Percentiles rank a stretch among this genome's conserved stretches.
These are phyloP conservation scores for Enhydra lutris DNA, from an alignment of 2,113 vertebrate genomes.

Conservation along the genomic window DNA sequence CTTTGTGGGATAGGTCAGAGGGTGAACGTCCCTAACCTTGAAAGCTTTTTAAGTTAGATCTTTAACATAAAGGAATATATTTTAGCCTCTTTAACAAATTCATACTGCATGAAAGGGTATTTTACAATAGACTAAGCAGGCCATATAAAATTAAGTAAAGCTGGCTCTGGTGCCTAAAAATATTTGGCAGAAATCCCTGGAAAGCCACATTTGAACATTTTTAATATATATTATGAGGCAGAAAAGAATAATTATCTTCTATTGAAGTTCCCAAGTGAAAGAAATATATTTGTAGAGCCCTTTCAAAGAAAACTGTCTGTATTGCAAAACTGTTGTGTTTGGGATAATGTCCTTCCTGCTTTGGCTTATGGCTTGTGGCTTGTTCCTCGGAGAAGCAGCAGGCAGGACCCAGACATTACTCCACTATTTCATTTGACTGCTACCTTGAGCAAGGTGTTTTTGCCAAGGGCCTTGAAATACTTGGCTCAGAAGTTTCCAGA, in stretches of 20 bases:
- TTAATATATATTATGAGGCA: conserved; percentile 92
- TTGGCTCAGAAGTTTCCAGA: conserved; percentile 27
- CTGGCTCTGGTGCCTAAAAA: conserved; percentile 89
- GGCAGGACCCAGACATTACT: neutral
- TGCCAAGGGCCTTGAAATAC: neutral
- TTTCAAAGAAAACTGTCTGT: conserved; percentile 79
- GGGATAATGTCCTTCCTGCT: conserved; percentile 54
- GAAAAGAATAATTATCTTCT: conserved; percentile 92
- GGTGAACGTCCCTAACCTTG: neutral
- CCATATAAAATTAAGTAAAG: conserved; percentile 88
- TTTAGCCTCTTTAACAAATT: conserved; percentile 82
- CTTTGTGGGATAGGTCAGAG: conserved; percentile 63
- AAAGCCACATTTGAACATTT: conserved; percentile 92
- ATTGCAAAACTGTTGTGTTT: conserved; percentile 73
- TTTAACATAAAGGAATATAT: conserved; percentile 76
- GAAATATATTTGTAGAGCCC: conserved; percentile 77
- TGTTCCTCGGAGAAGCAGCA: neutral
- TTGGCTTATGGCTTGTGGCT: conserved; percentile 40
- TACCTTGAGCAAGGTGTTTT: conserved; percentile 51
- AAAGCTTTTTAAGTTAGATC: conserved; percentile 67
- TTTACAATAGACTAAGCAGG: conserved; percentile 86
- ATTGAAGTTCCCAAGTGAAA: conserved; percentile 84
- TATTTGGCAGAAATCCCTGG: conserved; percentile 89
- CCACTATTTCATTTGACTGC: neutral
- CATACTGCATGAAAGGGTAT: conserved; percentile 83